Base-by-base conservation (phyloP, 2,113 vertebrate genomes). In the Corapipo altera region DNA sequence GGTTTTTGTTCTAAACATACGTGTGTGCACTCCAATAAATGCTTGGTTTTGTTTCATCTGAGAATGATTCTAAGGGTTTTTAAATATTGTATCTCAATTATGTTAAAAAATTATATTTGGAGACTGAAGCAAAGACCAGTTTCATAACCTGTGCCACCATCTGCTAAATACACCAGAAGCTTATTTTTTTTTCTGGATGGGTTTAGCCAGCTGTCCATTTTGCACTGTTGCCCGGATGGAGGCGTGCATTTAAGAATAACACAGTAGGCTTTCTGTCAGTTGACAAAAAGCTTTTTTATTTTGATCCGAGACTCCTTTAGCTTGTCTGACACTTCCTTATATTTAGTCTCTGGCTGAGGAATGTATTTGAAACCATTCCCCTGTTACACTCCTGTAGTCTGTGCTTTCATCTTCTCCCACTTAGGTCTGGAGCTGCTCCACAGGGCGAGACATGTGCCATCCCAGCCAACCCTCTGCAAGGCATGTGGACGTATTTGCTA, bases 191-290 rank as follows among this genome's bases (percentile, higher is more conserved):
- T 95, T 35, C 78, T 85, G 81, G 85, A 33, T 88, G 70, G 57
- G n/a, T 95, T 96, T 96, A 94, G 66, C 95, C 95, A 96, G 96
- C 95, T 96, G 95, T 93, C 95, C 82, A 17, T 95, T 97, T 84
- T 90, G 77, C 78, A 37, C 80, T 93, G 79, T 85, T 96, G 92
- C 86, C 79, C 93, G 69, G 69, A 65, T 77, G 88, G 95, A 89
- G 91, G 91, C 55, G 22, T 95, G 72, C 61, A 61, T 95, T 84
- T 93, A 80, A 86, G 93, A 96, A 81, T 81, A 93, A 84, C 88
- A 92, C 76, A 89, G 91, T 70, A 79, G 75, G 75, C 82, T 96
- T 94, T 96, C 93, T 95, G 88, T 92, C 75, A 96, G 69, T 80
- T 93, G 85, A 93, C 93, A 95, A 58, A 91, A 97, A 90, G 43